Evolutionary conservation across 2,888 invertebrate species (phyloP).

Genomic region (Prosapia bicincta): DNA sequence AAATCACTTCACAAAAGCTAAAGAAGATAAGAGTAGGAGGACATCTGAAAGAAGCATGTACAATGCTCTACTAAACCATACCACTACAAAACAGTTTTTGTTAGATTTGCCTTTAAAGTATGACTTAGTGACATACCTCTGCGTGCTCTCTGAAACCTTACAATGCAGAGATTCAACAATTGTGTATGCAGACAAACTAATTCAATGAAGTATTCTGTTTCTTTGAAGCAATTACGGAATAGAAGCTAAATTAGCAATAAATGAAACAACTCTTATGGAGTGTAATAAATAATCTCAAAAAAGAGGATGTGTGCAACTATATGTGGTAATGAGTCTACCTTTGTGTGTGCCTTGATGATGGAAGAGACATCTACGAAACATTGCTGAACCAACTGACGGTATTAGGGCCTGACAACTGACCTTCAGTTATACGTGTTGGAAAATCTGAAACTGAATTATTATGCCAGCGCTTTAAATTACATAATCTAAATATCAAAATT

Average conservation of each 20-base stretch:
- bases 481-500: background rate
- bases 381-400: background rate
- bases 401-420: background rate
- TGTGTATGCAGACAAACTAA: background rate
- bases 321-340: background rate
- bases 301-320: background rate
- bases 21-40: background rate
- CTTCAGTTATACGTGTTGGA: background rate
- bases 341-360: background rate
- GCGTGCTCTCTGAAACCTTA: background rate
- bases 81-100: background rate
- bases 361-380: background rate
- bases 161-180: background rate
- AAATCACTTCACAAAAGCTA: background rate
- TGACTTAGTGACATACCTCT: background rate
- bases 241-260: background rate
- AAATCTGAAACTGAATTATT: background rate
- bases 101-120: background rate
- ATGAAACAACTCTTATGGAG: background rate
- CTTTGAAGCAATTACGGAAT: background rate
- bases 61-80: background rate
- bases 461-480: background rate
- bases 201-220: background rate
- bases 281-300: background rate
- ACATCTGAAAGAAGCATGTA: background rate